Conservation (phyloP, 1,140 invertebrate genomes). For the Nixonia krombeini region DNA sequence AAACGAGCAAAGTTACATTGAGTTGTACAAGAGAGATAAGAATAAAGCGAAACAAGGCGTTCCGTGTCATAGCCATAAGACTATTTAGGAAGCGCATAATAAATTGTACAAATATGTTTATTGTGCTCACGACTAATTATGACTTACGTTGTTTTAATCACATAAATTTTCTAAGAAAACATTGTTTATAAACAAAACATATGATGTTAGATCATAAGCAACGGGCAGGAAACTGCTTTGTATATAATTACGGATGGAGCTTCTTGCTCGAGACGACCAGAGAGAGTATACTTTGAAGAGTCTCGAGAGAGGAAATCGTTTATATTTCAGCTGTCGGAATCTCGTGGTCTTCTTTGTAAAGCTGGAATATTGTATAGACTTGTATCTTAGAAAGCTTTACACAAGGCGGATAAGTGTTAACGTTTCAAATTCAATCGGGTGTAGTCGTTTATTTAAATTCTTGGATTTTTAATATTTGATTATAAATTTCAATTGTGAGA, state of each 20-base stretch:
- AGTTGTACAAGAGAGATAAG: neutral
- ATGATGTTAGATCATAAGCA: conserved; percentile 53
- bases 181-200: conserved; percentile 65
- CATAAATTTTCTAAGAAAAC: conserved; percentile 68
- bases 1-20: conserved; percentile 1
- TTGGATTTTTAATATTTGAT: too few species aligned
- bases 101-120: conserved; percentile 71
- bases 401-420: too few species aligned
- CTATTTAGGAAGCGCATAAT: conserved; percentile 65
- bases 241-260: conserved; percentile 29
- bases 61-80: conserved; percentile 55
- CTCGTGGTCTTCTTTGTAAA: too few species aligned
- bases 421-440: too few species aligned
- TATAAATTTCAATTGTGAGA: too few species aligned
- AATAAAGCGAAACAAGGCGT: conserved; percentile 28
- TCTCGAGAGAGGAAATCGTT: too few species aligned
- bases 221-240: conserved; percentile 42
- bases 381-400: too few species aligned
- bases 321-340: too few species aligned
- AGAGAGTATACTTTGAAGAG: too few species aligned
- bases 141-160: conserved; percentile 67
- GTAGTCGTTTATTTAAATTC: too few species aligned
- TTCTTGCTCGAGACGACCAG: neutral
- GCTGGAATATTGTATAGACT: too few species aligned
- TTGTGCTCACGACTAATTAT: conserved; percentile 64